Percentiles rank a stretch among this genome's conserved stretches.
phyloP scores from a whole-genome alignment of 2,888 invertebrate genomes.

The Neoscelio sp. region DNA sequence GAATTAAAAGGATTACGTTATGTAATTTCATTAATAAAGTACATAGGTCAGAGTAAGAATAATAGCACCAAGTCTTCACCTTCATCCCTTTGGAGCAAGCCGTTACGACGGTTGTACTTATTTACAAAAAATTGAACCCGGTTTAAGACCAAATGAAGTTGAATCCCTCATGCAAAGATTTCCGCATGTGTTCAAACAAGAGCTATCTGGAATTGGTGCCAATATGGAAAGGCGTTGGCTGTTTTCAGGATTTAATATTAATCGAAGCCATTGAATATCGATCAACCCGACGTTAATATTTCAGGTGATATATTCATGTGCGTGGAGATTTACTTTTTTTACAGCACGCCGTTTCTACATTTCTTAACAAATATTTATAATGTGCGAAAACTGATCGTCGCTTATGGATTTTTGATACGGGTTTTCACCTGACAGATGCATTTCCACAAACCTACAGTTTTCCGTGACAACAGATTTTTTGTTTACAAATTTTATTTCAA shows the following conservation, averaged over 20 bases:
- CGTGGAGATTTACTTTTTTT: slow-evolving; percentile 52
- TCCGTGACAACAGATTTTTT: background rate
- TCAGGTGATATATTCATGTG: slow-evolving; percentile 17
- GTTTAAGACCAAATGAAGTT: slow-evolving; percentile 89
- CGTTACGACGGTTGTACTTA: slow-evolving; percentile 96
- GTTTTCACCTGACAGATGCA: too few species aligned
- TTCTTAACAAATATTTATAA: slow-evolving; percentile 42
- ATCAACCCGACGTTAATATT: background rate
- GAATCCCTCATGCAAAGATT: slow-evolving; percentile 91
- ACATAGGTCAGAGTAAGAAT: slow-evolving; percentile 85
- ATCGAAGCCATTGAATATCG: slow-evolving; percentile 75
- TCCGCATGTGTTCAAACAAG: slow-evolving; percentile 91
- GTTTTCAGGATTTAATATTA: slow-evolving; percentile 88
- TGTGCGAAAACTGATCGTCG: background rate
- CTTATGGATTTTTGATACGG: too few species aligned
- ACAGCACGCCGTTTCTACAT: slow-evolving; percentile 37
- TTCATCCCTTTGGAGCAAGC: slow-evolving; percentile 96
- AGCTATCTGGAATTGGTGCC: slow-evolving; percentile 92
- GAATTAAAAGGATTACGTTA: too few species aligned
- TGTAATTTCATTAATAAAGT: too few species aligned
- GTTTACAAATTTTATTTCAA: background rate
- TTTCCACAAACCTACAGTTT: slow-evolving; percentile 7
- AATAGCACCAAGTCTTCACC: slow-evolving; percentile 94
- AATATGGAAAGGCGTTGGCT: slow-evolving; percentile 94
- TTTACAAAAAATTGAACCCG: slow-evolving; percentile 91